These are phyloP conservation scores for Ascidia mentula DNA, from an alignment of 23 tunicate species.

Conservation along the genomic window DNA sequence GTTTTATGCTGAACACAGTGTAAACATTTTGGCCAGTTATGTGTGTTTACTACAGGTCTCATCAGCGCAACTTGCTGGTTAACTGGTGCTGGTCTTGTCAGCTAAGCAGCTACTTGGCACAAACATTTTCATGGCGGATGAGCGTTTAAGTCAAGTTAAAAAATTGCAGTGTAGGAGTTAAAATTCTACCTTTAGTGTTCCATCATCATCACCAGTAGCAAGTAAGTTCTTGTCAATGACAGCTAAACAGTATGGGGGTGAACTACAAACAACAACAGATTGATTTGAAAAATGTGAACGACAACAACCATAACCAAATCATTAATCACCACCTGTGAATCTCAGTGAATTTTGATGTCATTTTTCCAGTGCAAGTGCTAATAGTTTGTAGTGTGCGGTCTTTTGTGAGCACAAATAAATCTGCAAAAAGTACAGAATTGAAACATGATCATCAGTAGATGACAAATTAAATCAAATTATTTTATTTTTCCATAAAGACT, in stretches of 20 bases:
- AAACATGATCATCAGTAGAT: neutral
- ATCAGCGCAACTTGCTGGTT: too few relatives aligned
- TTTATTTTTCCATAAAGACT: too few relatives aligned
- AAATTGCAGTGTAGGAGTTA: neutral
- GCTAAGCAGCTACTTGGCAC: too few relatives aligned
- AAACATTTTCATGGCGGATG: too few relatives aligned
- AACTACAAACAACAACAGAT: slow-evolving; percentile 10
- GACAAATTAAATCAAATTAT: too few relatives aligned
- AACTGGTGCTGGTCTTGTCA: too few relatives aligned
- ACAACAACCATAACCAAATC: neutral
- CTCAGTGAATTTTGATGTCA: neutral
- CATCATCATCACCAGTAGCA: slow-evolving; percentile 92
- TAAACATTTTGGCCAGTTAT: too few relatives aligned
- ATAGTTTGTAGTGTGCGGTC: slow-evolving; percentile 30
- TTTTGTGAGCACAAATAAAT: slow-evolving; percentile 37
- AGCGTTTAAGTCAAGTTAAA: too few relatives aligned
- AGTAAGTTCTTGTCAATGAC: slow-evolving; percentile 70
- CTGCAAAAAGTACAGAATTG: neutral
- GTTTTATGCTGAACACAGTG: too few relatives aligned
- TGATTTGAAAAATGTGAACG: too few relatives aligned
- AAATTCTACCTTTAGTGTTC: slow-evolving; percentile 62
- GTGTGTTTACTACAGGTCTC: too few relatives aligned
- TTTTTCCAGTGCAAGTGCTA: slow-evolving; percentile 19
- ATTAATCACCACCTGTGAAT: neutral
- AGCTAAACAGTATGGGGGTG: slow-evolving; percentile 49